Evolutionary conservation across 2,113 vertebrate genomes (phyloP).

Genomic region (Dipodomys merriami): DNA sequence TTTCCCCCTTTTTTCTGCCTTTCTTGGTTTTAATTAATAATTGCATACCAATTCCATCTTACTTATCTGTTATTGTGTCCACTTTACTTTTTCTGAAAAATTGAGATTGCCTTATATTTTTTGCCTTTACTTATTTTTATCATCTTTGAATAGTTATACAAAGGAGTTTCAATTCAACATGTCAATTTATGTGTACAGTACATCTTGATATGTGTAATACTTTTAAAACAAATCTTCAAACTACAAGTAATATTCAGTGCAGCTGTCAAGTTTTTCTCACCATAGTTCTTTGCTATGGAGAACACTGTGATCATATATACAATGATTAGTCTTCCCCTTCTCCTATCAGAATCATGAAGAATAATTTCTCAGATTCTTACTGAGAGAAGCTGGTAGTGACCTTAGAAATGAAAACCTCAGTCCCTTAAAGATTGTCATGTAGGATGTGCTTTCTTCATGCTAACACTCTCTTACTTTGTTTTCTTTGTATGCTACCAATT

Average conservation of each 20-base stretch:
- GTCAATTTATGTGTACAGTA: too few species aligned
- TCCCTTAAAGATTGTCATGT: not conserved
- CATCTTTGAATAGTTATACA: too few species aligned
- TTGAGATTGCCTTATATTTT: not conserved
- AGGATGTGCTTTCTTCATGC: not conserved
- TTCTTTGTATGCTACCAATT: not conserved
- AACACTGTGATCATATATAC: not conserved
- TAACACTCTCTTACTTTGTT: not conserved
- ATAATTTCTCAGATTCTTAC: not conserved
- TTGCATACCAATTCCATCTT: not conserved
- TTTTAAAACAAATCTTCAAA: constrained; percentile 8
- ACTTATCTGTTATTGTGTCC: not conserved
- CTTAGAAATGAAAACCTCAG: not conserved
- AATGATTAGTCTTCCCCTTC: not conserved
- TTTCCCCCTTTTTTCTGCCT: not conserved
- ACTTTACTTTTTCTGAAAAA: constrained; percentile 10
- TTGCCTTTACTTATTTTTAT: too few species aligned
- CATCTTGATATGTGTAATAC: too few species aligned
- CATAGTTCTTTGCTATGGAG: not conserved
- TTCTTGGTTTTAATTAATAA: not conserved
- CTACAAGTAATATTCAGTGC: not conserved
- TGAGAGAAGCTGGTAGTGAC: not conserved
- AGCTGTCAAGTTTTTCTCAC: not conserved
- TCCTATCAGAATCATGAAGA: not conserved
- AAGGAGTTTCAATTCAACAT: too few species aligned